phyloP scores from a whole-genome alignment of 2,797 vertebrate species.

The Capromys pilorides region DNA sequence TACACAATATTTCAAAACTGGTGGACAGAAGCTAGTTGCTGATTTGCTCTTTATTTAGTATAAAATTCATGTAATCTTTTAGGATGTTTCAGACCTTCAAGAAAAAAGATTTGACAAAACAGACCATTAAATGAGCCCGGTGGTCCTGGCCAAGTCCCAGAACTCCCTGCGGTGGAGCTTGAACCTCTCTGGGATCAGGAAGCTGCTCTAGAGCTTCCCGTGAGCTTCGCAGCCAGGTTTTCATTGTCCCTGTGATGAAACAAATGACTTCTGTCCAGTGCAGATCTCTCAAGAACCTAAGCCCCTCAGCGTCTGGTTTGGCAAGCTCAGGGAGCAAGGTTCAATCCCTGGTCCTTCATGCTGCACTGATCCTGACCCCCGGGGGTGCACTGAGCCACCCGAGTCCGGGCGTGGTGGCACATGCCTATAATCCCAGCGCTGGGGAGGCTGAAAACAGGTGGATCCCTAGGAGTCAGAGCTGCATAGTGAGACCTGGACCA shows the following conservation, averaged over 20 bases:
- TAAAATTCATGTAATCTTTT: slow-evolving; percentile 38
- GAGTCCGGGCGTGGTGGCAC: no score
- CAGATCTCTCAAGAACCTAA: not conserved
- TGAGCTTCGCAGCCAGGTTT: not conserved
- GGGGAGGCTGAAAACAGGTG: no score
- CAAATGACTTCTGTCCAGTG: not conserved
- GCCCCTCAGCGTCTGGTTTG: not conserved
- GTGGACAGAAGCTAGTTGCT: not conserved
- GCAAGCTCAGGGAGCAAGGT: no score
- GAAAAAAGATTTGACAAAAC: not conserved
- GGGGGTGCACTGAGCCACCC: no score
- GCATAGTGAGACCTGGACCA: no score
- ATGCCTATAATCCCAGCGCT: no score
- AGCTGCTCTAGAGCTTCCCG: not conserved
- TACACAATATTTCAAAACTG: not conserved
- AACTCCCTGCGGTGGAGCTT: slow-evolving; percentile 27
- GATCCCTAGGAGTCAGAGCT: no score
- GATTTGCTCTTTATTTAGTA: slow-evolving; percentile 20
- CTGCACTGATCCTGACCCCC: no score
- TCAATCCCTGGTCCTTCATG: no score
- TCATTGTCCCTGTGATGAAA: not conserved
- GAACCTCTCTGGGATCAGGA: not conserved
- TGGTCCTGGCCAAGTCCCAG: not conserved
- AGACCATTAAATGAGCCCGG: not conserved
- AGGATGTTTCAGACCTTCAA: slow-evolving; percentile 4